phyloP scores from a whole-genome alignment of 2,113 vertebrate species.

The Siniperca chuatsi region DNA sequence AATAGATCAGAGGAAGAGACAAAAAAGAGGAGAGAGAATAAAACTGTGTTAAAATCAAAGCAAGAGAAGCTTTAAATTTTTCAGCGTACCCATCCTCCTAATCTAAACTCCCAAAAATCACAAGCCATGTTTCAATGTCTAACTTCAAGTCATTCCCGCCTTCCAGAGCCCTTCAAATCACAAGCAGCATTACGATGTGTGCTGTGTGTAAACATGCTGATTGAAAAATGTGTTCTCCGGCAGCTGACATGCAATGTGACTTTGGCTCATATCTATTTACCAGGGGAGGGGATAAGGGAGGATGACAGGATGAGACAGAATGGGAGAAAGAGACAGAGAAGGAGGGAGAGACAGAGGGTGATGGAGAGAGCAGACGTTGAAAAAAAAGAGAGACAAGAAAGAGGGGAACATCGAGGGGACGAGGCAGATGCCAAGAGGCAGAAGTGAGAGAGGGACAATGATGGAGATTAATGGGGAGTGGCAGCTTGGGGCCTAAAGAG shows the following conservation, averaged over 20 bases:
- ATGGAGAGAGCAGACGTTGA: conserved; percentile 38
- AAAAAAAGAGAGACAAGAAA: conserved; percentile 1
- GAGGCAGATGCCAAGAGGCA: conserved; percentile 64
- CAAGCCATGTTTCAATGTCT: conserved; percentile 37
- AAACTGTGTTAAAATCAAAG: conserved; percentile 73
- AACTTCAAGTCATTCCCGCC: conserved; percentile 28
- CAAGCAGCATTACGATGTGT: conserved; percentile 24
- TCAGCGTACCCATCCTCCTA: conserved; percentile 44
- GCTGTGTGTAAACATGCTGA: conserved; percentile 67
- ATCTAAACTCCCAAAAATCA: conserved; percentile 54
- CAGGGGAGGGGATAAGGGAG: conserved; percentile 40
- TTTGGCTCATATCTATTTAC: conserved; percentile 64
- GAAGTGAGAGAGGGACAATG: conserved; percentile 65
- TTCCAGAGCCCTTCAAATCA: conserved; percentile 43
- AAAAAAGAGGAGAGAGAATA: conserved; percentile 59
- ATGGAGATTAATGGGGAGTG: conserved; percentile 79
- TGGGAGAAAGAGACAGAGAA: conserved; percentile 38
- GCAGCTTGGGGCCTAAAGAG: conserved; percentile 70
- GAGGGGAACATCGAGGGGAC: conserved; percentile 13
- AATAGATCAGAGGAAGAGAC: conserved; percentile 62
- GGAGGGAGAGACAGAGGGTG: conserved; percentile 32
- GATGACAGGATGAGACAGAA: conserved; percentile 51
- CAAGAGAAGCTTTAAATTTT: conserved; percentile 47
- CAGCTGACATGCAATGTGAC: conserved; percentile 60
- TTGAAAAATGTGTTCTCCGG: conserved; percentile 60